Base-by-base conservation (phyloP, 1,140 invertebrate genomes). In the Aradophagus sp. region DNA sequence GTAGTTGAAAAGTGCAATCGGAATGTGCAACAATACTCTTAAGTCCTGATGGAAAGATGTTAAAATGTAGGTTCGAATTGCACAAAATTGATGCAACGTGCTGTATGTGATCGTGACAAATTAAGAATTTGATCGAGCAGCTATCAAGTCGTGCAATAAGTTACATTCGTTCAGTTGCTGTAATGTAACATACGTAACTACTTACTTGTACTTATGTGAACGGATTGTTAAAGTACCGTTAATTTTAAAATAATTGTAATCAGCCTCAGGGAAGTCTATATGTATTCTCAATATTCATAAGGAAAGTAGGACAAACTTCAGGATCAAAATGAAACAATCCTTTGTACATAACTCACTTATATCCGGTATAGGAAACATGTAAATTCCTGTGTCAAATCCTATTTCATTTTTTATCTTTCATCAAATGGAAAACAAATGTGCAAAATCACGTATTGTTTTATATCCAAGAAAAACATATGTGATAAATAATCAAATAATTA, bases 251-350 rank as follows among this genome's bases (percentile, higher is more conserved):
- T 79, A 61, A 74, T 80, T 83, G 78, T 79, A 78, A 84, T 83
- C 77, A 82, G 80, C 82, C 82, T 84, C 82, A 84, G 82, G 82
- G 82, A 83, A 84, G 77, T 80, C 72, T 80, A 78, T 58, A 74
- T 80, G 77, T 82, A 82, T 81, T 77, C 66, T 75, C 67, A 53
- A 76, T 75, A 76, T 62, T 65, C 16, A 19, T 77, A 69, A 69
- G 65, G 69, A 75, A 74, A 77, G 65, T 65, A 77, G 62, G 38
- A 52, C 31, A 56, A 42, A 62, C 14, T 59, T 26, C 53, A 52
- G 53, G 53, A 67, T 59, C 53, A 67, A 67, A 67, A 67, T 44
- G n/a, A n/a, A n/a, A n/a, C n/a, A 47, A 26, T 48, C 52, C 17
- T 47, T 50, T 71, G 68, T 65, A 71, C 47, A 71, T 71, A 67